These are phyloP conservation scores for Macrotis lagotis DNA, from an alignment of 2,113 vertebrate genomes.

Conservation along the genomic window DNA sequence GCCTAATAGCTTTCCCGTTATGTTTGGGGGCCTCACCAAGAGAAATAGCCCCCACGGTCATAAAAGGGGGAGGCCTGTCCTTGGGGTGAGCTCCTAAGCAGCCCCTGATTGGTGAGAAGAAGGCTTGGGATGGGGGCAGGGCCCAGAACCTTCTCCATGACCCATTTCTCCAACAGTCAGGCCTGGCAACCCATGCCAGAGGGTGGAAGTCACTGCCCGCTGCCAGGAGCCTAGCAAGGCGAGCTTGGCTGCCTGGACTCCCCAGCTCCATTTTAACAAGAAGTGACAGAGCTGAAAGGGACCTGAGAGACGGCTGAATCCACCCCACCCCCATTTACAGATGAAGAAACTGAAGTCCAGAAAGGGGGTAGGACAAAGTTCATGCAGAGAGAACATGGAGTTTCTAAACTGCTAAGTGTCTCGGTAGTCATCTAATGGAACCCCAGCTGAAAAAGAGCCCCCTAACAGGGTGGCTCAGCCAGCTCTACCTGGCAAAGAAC, in stretches of 20 bases:
- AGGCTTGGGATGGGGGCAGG: background rate
- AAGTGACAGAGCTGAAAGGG: background rate
- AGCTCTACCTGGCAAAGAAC: background rate
- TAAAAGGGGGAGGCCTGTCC: background rate
- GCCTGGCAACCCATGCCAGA: background rate
- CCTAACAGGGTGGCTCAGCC: background rate
- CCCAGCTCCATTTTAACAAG: background rate
- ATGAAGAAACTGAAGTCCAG: background rate
- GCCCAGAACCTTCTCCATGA: background rate
- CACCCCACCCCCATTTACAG: background rate
- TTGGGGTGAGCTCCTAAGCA: background rate
- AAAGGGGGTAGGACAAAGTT: background rate
- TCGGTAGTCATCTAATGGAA: background rate
- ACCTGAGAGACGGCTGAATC: background rate
- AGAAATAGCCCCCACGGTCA: background rate
- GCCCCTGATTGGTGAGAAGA: background rate
- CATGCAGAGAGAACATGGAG: background rate
- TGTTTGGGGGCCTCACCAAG: background rate
- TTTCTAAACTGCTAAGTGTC: background rate
- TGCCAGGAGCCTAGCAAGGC: background rate
- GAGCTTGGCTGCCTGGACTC: background rate
- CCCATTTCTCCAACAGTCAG: background rate
- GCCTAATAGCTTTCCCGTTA: background rate
- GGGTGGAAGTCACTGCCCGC: background rate
- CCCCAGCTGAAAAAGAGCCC: background rate